Evolutionary conservation across 2,113 vertebrate species (phyloP).

Genomic region (Pyrgilauda ruficollis): DNA sequence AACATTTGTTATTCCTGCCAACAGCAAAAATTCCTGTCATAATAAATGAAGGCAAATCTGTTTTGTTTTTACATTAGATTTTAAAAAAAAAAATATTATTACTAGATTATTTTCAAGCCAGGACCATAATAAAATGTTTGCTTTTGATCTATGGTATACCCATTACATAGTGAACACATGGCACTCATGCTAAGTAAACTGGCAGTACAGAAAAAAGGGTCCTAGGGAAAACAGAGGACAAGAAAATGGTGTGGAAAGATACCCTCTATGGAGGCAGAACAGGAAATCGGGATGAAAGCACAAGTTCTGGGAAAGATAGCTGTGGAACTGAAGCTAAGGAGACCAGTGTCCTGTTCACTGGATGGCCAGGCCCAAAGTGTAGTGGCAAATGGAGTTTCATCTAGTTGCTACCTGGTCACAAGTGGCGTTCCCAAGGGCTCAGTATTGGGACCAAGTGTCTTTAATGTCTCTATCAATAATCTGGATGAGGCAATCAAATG

Average conservation of each 20-base stretch:
- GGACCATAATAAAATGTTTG: not conserved
- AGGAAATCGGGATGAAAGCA: not conserved
- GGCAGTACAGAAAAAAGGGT: not conserved
- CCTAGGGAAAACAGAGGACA: not conserved
- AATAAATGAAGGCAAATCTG: not conserved
- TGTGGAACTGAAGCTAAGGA: not conserved
- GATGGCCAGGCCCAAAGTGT: not conserved
- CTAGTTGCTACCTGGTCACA: not conserved
- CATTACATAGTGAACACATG: not conserved
- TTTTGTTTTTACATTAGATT: not conserved
- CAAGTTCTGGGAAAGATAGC: not conserved
- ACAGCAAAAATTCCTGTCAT: not conserved
- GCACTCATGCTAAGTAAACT: not conserved
- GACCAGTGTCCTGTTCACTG: not conserved
- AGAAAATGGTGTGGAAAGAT: not conserved
- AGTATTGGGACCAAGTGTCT: not conserved
- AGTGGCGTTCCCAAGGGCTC: not conserved
- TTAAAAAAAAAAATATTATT: not conserved
- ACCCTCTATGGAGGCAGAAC: not conserved
- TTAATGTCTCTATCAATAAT: not conserved
- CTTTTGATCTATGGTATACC: not conserved
- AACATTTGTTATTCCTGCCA: not conserved
- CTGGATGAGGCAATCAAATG: rapidly evolving
- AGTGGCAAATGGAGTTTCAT: not conserved
- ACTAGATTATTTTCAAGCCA: not conserved